Percentiles rank a stretch among this genome's conserved stretches.
Evolutionary conservation across 1,140 invertebrate species (phyloP).

Genomic region (Arion vulgaris): DNA sequence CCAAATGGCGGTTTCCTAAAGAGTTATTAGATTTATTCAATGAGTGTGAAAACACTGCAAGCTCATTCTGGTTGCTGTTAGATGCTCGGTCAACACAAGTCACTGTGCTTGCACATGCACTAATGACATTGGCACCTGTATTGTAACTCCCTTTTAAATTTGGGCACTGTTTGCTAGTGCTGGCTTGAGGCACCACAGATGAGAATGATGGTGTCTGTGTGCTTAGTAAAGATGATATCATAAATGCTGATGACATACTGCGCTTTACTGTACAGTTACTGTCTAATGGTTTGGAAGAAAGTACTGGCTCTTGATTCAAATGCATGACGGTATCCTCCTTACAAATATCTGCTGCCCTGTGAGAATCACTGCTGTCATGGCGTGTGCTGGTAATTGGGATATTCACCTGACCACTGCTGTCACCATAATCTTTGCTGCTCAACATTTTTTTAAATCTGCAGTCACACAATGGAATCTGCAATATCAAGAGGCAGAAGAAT

Average conservation of each 20-base stretch:
- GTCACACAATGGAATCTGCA: neutral
- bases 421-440: neutral
- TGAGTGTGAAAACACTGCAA: neutral
- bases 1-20: neutral
- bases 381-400: too few relatives aligned
- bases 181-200: neutral
- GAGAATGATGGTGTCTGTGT: neutral
- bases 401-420: neutral
- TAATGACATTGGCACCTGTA: neutral
- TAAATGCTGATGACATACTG: neutral
- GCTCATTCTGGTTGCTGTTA: neutral
- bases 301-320: neutral
- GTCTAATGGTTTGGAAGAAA: neutral
- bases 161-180: neutral
- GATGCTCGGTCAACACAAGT: neutral
- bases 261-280: neutral
- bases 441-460: neutral
- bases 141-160: neutral
- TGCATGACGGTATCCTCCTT: neutral
- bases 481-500: neutral
- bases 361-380: neutral
- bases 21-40: neutral
- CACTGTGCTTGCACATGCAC: neutral
- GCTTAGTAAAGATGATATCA: neutral
- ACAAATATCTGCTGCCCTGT: neutral